Conservation (phyloP, 2,797 vertebrate species). For the Enteromius anoplus region DNA sequence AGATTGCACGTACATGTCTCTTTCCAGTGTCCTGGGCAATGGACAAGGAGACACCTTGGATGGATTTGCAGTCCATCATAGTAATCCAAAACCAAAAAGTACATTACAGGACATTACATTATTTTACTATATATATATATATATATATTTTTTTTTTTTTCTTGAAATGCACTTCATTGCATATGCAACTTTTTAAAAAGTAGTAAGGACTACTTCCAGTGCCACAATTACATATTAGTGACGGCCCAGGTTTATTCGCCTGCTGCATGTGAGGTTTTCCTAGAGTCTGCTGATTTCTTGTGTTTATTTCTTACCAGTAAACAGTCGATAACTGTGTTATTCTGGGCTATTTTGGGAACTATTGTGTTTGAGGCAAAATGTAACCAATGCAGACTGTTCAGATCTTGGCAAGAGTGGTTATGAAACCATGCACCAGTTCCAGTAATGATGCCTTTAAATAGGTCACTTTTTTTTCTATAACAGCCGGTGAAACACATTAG, state of each 20-base stretch:
- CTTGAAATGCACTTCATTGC: neutral
- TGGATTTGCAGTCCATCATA: neutral
- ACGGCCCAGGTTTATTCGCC: neutral
- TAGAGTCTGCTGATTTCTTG: neutral
- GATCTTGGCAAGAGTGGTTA: neutral
- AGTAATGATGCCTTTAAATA: constrained; percentile 8
- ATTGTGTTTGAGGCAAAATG: constrained; percentile 14
- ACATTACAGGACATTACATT: neutral
- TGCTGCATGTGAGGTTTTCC: neutral
- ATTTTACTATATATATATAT: neutral
- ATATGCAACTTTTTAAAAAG: neutral
- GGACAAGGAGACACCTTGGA: neutral
- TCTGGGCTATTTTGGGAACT: neutral
- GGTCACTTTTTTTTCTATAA: constrained; percentile 28
- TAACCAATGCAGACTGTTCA: neutral
- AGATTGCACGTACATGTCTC: too few relatives aligned
- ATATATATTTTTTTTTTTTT: neutral
- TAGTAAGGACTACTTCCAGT: neutral
- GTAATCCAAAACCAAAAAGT: too few relatives aligned
- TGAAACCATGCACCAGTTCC: constrained; percentile 35
- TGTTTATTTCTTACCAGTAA: neutral
- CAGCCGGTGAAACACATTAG: constrained; percentile 8
- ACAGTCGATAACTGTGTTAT: neutral
- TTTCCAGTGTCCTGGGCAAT: too few relatives aligned
- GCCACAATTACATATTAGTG: neutral